Percentiles rank a stretch among this genome's conserved stretches.
These are phyloP conservation scores for Eledone cirrhosa DNA, from an alignment of 2,888 invertebrate genomes.

Conservation along the genomic window DNA sequence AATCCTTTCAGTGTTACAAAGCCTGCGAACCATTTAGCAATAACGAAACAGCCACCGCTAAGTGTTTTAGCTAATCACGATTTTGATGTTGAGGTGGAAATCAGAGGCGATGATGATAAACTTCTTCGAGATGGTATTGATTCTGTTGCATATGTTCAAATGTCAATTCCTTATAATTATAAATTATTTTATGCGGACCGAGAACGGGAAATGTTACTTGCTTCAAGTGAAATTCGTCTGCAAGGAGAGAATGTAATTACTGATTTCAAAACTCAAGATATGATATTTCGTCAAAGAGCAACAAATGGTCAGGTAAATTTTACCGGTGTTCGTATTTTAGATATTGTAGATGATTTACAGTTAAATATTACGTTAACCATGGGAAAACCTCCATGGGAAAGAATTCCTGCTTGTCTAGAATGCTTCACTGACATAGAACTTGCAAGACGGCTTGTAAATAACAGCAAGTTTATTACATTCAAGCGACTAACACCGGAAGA, in stretches of 20 bases:
- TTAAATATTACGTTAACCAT: slow-evolving; percentile 1
- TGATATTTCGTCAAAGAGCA: neutral
- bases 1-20: neutral
- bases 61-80: neutral
- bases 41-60: neutral
- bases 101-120: neutral
- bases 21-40: neutral
- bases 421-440: neutral
- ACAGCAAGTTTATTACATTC: too few relatives aligned
- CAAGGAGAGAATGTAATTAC: neutral
- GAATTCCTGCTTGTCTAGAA: neutral
- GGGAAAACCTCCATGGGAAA: neutral
- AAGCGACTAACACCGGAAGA: too few relatives aligned
- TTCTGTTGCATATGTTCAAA: neutral
- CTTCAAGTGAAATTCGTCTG: neutral
- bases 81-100: neutral
- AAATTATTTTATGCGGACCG: neutral
- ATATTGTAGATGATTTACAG: neutral
- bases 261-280: neutral
- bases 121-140: neutral
- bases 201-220: neutral
- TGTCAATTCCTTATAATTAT: neutral
- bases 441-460: too few relatives aligned
- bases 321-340: neutral
- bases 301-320: neutral